Base-by-base conservation (phyloP, 2,797 vertebrate species). In the Nyctalus aviator region DNA sequence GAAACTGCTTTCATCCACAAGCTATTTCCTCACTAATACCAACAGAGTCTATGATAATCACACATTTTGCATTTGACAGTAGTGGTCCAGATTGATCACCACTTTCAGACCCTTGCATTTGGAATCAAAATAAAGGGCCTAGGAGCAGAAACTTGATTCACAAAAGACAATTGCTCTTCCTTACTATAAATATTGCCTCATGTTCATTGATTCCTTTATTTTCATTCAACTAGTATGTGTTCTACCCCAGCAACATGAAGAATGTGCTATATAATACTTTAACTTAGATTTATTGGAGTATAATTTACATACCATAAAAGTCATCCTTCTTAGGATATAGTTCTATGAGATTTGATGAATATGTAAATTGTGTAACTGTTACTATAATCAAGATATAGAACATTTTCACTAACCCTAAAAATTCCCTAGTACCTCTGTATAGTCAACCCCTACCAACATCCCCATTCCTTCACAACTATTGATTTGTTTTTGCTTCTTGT, bases 401-500 rank as follows among this genome's bases (percentile, higher is more conserved):
- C 17, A 87, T 78, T 71, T 35, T 37, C 21, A 79, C 27, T 23
- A 53, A 9, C 23, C 17, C 71, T 73, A 30, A 73, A 84, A 88
- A 46, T 91, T 44, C 32, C 50, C 23, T 86, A 9, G 3, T 17
- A 14, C 21, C 62, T n/a, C 75, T 59, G 10, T 71, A 14, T 83
- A 72, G 76, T 86, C 25, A 77, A 6, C 7, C 15, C 37, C 23
- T 84, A 50, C 27, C 13, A 66, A 14, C 14, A 44, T 48, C 0
- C 64, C 23, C 20, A 69, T 30, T 18, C 21, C 13, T 84, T 81
- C 72, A 77, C 25, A 95, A 27, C 4, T 76, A 10, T 69, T 90
- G 18, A 68, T 82, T n/a, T 82, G 8, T 69, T 86, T 90, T 76
- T 91, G 44, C 25, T 87, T 90, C 73, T 88, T 94, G 25, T 15